Evolutionary conservation across 92 coral and sea anemone genomes (phyloP), one percentile per base, ranked within the genome.

Genomic region (Zoanthus sansibaricus): DNA sequence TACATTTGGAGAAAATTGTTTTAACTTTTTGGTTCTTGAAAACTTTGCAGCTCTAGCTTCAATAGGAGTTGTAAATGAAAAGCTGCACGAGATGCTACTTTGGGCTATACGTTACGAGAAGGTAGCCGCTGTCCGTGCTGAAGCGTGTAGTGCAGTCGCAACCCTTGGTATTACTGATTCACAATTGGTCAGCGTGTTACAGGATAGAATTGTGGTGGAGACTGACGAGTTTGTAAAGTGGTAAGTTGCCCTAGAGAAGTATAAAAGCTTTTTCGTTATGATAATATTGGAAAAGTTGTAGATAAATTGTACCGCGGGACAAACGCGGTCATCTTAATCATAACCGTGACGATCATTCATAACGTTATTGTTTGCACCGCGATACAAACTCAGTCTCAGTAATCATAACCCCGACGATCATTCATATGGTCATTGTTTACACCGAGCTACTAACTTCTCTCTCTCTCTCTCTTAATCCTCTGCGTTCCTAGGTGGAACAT

Each of bases 121-220:
- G 91, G 89, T 89, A 48, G 91, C 99, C 88, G 99, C 99, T 90
- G 99, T 97, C 42, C 99, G 99, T 1, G 99, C 99, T 15, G 98
- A 97, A 91, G 98, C 99, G 6, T 97, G 99, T 87, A 92, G 94
- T 76, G 98, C 98, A 0, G 97, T 95, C 80, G 98, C 97, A n/a
- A 83, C 88, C 64, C 95, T 97, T 79, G 95, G 95, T 30, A 89
- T 97, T 17, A 88, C 88, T 52, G 99, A 97, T 83, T 89, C 84
- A 76, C 95, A 98, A 15, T 84, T 91, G 14, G 88, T 97, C n/a
- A 87, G 93, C 64, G 98, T 95, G 9, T 92, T 97, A n/a, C 99
- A 97, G 64, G 99, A 97, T 82, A 91, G 99, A 73, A 89, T 97
- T 32, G 96, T 95, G 17, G 99, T 97, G 1, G 99, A 97, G 90